A percentile compares a stretch with the other conserved stretches of the same genome.
Conservation (phyloP, 2,888 invertebrate genomes). For the Amphipoea oculea region DNA sequence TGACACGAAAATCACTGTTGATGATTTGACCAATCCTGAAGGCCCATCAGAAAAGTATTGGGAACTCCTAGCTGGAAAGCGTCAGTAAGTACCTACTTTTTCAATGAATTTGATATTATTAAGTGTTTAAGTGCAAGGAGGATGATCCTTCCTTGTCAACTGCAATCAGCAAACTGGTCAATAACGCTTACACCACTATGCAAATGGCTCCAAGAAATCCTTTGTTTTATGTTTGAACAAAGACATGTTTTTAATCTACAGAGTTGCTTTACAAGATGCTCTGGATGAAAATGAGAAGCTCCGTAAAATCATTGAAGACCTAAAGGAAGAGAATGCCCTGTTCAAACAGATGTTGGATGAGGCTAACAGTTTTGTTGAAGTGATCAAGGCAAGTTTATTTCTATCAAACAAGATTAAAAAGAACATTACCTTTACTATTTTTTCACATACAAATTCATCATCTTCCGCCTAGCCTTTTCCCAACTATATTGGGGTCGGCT, state of each 20-base stretch:
- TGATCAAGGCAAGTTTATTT: slow-evolving; percentile 91
- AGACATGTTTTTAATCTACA: slow-evolving; percentile 64
- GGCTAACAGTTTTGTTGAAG: slow-evolving; percentile 93
- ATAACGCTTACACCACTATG: neutral
- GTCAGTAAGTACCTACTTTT: slow-evolving; percentile 85
- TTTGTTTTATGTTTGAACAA: neutral
- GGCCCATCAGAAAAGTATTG: slow-evolving; percentile 94
- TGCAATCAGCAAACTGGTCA: neutral
- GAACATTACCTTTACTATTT: neutral
- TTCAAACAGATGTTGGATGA: slow-evolving; percentile 94
- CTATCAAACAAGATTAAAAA: neutral
- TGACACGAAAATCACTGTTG: slow-evolving; percentile 90
- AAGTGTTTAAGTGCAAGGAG: too few relatives aligned
- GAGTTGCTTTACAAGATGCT: slow-evolving; percentile 93
- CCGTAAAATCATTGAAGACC: slow-evolving; percentile 85
- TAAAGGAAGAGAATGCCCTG: slow-evolving; percentile 92
- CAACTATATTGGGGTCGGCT: too few relatives aligned
- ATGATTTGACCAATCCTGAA: slow-evolving; percentile 93
- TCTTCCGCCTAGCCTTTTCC: too few relatives aligned
- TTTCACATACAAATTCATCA: neutral
- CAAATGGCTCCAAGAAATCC: neutral
- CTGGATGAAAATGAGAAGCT: slow-evolving; percentile 93
- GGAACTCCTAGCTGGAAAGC: slow-evolving; percentile 93
- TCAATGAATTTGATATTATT: neutral
- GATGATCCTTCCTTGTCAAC: neutral